These are phyloP conservation scores for Drosophila nasuta DNA, from an alignment of 1,140 invertebrate species.

Conservation along the genomic window DNA sequence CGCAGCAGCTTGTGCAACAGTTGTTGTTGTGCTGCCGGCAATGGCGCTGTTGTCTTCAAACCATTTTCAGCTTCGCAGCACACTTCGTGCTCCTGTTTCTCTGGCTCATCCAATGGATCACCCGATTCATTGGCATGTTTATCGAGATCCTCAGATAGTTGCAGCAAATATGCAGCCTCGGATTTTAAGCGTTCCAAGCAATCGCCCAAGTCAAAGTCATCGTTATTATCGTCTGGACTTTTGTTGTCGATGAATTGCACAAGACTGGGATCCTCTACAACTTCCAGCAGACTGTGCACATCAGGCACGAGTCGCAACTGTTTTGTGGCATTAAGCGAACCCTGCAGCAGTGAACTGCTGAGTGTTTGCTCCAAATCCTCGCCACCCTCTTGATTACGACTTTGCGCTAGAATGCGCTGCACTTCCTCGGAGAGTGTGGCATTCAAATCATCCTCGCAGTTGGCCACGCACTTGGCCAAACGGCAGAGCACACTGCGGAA, in stretches of 20 bases:
- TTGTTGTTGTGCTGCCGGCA: constrained; percentile 36
- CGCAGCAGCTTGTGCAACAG: constrained; percentile 62
- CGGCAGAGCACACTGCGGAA: constrained; percentile 86
- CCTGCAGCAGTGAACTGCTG: constrained; percentile 57
- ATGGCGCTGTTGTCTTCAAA: constrained; percentile 55
- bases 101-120: constrained; percentile 54
- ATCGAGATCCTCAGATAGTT: constrained; percentile 85
- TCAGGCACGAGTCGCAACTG: constrained; percentile 88
- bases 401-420: constrained; percentile 69
- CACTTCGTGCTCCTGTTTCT: constrained; percentile 75
- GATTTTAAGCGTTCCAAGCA: constrained; percentile 88
- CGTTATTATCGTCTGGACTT: constrained; percentile 74
- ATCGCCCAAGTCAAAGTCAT: constrained; percentile 87
- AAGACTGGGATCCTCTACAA: constrained; percentile 82
- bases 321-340: constrained; percentile 54
- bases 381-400: constrained; percentile 64
- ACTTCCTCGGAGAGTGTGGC: constrained; percentile 89
- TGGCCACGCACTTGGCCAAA: constrained; percentile 89
- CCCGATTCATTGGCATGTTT: constrained; percentile 36
- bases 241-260: constrained; percentile 79
- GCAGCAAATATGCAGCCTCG: constrained; percentile 89
- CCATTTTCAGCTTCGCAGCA: constrained; percentile 79
- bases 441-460: constrained; percentile 92
- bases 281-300: constrained; percentile 87
- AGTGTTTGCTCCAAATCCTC: constrained; percentile 64